These are phyloP conservation scores for Triops cancriformis DNA, from an alignment of 1,140 invertebrate species.

Conservation along the genomic window DNA sequence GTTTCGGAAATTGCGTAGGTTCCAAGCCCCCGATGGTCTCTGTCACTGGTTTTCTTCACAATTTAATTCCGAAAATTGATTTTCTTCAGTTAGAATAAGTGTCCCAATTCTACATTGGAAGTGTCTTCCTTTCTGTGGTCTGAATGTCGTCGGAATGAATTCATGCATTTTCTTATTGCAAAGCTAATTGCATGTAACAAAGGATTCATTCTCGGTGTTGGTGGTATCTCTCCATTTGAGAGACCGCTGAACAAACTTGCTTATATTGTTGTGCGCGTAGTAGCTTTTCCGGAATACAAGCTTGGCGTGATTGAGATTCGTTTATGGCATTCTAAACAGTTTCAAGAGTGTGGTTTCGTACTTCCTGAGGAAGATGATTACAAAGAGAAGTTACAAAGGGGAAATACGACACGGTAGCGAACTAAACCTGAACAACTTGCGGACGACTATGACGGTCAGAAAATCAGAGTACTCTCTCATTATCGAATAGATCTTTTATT, in stretches of 20 bases:
- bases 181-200: not conserved
- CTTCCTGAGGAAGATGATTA: no score
- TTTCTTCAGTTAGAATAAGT: not conserved
- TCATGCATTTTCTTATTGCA: not conserved
- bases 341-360: no score
- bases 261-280: not conserved
- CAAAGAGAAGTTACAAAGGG: no score
- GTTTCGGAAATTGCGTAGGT: constrained; percentile 34
- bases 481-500: no score
- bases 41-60: not conserved
- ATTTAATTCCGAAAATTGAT: not conserved
- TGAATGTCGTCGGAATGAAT: not conserved
- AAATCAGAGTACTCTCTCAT: no score
- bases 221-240: not conserved
- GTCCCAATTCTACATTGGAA: not conserved
- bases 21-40: not conserved
- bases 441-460: no score
- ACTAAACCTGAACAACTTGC: no score
- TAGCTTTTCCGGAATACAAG: not conserved
- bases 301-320: not conserved
- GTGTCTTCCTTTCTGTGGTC: not conserved
- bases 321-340: no score
- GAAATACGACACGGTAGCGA: no score
- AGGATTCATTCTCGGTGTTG: not conserved
- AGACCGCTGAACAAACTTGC: not conserved